Conservation (phyloP, 2,113 vertebrate species). For the Rhinichthys klamathensis region DNA sequence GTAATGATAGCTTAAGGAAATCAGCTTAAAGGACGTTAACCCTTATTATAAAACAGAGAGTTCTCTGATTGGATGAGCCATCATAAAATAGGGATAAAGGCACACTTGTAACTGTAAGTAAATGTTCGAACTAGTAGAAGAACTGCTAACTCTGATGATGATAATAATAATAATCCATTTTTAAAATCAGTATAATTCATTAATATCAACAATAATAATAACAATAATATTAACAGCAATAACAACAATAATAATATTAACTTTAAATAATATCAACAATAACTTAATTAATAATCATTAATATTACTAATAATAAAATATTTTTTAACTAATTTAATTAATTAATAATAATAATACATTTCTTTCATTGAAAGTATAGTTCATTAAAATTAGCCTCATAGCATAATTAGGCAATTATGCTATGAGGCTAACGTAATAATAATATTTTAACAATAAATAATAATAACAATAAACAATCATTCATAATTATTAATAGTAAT, state of each 20-base stretch:
- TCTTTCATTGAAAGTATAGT: background rate
- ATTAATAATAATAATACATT: no score
- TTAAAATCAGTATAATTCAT: background rate
- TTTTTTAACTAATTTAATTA: no score
- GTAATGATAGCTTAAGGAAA: slow-evolving; percentile 34
- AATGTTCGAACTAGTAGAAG: background rate
- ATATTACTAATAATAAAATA: no score
- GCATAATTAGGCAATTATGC: no score
- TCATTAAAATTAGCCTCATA: no score
- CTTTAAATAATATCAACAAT: background rate
- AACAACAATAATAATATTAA: no score
- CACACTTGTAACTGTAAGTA: background rate
- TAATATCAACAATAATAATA: no score
- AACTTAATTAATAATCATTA: background rate
- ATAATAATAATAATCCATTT: background rate
- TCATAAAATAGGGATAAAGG: background rate
- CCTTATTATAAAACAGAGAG: background rate
- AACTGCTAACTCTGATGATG: background rate
- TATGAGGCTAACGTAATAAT: no score
- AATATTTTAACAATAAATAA: background rate
- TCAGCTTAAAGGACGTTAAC: slow-evolving; percentile 24
- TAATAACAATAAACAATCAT: background rate
- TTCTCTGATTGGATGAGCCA: slow-evolving; percentile 16
- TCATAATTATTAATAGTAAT: background rate
- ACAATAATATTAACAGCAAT: no score